Conservation (phyloP, 2,113 vertebrate species). For the Oncorhynchus keta region DNA sequence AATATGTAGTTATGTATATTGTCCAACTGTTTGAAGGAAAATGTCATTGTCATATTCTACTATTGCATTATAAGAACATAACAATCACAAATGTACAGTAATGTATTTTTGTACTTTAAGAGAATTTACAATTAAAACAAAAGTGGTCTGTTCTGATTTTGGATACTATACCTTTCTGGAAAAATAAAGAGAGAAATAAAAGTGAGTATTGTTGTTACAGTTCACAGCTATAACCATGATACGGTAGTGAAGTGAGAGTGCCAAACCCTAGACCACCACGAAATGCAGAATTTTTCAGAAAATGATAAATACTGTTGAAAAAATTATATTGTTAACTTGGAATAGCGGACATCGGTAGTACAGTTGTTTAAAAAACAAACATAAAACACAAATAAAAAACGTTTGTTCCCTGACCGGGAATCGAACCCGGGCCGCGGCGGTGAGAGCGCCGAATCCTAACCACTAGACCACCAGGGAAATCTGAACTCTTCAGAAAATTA, state of each 20-base stretch:
- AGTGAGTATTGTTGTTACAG: too few species aligned
- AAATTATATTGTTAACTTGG: too few species aligned
- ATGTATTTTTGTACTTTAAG: neutral
- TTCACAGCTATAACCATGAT: too few species aligned
- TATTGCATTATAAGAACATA: too few species aligned
- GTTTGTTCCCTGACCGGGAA: conserved; percentile 46
- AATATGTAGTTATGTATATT: neutral
- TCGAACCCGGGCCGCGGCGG: conserved; percentile 57
- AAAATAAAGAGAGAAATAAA: too few species aligned
- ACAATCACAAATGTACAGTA: neutral
- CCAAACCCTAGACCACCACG: conserved; percentile 54
- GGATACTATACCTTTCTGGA: neutral
- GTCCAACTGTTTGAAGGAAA: neutral
- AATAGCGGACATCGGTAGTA: too few species aligned
- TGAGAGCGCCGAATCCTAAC: conserved; percentile 59
- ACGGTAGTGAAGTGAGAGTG: conserved; percentile 44
- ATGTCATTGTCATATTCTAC: neutral
- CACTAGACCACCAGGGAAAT: conserved; percentile 49
- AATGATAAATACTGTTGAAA: too few species aligned
- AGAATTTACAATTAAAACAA: neutral
- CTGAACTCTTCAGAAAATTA: too few species aligned
- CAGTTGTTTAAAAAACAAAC: too few species aligned
- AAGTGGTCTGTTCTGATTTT: neutral
- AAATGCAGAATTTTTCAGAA: neutral
- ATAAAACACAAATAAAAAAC: too few species aligned